Conservation (phyloP, 2,888 invertebrate species). For the Merodon equestris region DNA sequence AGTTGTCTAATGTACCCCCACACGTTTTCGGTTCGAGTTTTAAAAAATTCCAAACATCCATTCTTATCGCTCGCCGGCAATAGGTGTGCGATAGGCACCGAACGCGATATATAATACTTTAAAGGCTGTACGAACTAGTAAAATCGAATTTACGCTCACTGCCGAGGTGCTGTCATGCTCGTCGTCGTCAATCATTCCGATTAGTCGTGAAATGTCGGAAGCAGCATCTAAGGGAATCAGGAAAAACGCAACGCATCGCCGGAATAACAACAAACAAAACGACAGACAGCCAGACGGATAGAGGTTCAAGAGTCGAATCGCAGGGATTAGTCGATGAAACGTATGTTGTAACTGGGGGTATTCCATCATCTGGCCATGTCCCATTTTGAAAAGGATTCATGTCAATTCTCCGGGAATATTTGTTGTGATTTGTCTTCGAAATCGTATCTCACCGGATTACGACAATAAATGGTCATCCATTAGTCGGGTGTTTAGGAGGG, state of each 20-base stretch:
- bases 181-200: slow-evolving; percentile 53
- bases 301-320: too few species aligned
- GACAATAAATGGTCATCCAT: slow-evolving; percentile 63
- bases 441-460: slow-evolving; percentile 57
- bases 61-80: slow-evolving; percentile 13
- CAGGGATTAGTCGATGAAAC: too few species aligned
- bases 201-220: slow-evolving; percentile 63
- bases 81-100: slow-evolving; percentile 9
- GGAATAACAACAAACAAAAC: slow-evolving; percentile 61
- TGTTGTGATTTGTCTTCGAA: slow-evolving; percentile 63
- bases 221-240: slow-evolving; percentile 61
- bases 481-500: slow-evolving; percentile 14
- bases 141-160: background rate
- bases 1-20: slow-evolving; percentile 34
- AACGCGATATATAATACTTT: background rate
- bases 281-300: slow-evolving; percentile 7
- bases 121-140: too few species aligned
- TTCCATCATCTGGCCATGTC: slow-evolving; percentile 50
- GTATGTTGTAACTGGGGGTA: slow-evolving; percentile 20
- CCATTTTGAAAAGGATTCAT: slow-evolving; percentile 37
- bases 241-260: slow-evolving; percentile 38
- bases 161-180: slow-evolving; percentile 33
- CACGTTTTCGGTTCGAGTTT: background rate
- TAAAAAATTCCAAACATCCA: slow-evolving; percentile 32
- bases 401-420: slow-evolving; percentile 36